These are phyloP conservation scores for Leptosomus discolor DNA, from an alignment of 2,113 vertebrate genomes.

Conservation along the genomic window DNA sequence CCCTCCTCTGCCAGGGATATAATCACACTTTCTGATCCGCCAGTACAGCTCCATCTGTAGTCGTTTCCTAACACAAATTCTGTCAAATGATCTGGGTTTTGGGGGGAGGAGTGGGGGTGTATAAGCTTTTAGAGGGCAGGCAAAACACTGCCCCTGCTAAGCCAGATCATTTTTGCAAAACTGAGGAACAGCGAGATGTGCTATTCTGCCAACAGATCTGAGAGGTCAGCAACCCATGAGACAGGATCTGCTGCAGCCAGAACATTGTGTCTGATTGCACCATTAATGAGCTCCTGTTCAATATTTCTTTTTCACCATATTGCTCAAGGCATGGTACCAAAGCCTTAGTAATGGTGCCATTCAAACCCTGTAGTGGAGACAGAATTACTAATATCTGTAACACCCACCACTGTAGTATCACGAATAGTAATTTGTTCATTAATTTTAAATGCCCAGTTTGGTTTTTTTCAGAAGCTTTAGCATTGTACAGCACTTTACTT, in stretches of 20 bases:
- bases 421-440: constrained; percentile 35
- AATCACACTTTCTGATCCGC: constrained; percentile 21
- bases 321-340: constrained; percentile 25
- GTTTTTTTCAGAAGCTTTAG: neutral
- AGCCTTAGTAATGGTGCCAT: neutral
- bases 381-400: neutral
- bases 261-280: neutral
- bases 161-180: neutral
- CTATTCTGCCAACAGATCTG: neutral
- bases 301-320: constrained; percentile 18
- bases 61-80: neutral
- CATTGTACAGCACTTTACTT: constrained; percentile 5
- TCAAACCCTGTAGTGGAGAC: constrained; percentile 17
- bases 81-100: neutral
- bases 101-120: too few species aligned
- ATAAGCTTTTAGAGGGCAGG: neutral
- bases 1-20: neutral
- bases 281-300: constrained; percentile 35
- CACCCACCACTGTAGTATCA: neutral
- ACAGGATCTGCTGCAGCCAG: neutral
- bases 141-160: neutral
- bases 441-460: constrained; percentile 32
- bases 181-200: neutral
- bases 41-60: constrained; percentile 29
- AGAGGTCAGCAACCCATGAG: constrained; percentile 18